Percentiles rank a stretch among this genome's conserved stretches.
Conservation (phyloP, 2,113 vertebrate species). For the Xiphophorus maculatus region DNA sequence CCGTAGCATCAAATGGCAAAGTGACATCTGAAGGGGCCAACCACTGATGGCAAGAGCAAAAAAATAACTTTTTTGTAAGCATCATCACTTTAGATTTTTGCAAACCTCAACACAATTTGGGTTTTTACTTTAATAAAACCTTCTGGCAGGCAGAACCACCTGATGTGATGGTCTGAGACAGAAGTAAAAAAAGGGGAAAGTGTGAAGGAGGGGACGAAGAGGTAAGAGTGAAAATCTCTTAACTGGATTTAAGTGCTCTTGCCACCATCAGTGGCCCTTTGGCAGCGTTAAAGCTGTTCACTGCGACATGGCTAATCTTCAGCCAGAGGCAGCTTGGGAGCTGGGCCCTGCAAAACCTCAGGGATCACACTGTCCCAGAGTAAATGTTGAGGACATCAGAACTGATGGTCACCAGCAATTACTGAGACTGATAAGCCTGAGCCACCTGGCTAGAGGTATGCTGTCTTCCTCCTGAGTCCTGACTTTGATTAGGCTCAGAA, state of each 20-base stretch:
- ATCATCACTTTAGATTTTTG: conserved; percentile 66
- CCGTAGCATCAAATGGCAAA: conserved; percentile 40
- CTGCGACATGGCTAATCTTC: conserved; percentile 73
- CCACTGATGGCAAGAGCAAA: conserved; percentile 34
- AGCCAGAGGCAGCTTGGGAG: conserved; percentile 60
- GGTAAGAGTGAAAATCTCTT: conserved; percentile 75
- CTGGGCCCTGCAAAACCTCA: conserved; percentile 34
- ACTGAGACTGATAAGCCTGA: conserved; percentile 39
- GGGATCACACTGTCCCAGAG: conserved; percentile 41
- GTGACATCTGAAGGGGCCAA: conserved; percentile 41
- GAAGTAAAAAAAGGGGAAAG: conserved; percentile 27
- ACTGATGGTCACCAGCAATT: conserved; percentile 60
- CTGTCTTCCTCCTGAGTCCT: conserved; percentile 9
- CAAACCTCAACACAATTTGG: conserved; percentile 52
- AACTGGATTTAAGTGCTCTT: conserved; percentile 79
- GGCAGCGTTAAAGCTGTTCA: conserved; percentile 58
- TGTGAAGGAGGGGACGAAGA: conserved; percentile 40
- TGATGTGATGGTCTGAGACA: conserved; percentile 58
- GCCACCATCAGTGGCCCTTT: conserved; percentile 59
- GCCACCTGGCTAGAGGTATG: conserved; percentile 40
- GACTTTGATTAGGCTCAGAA: conserved; percentile 25
- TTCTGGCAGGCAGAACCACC: conserved; percentile 53
- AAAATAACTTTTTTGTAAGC: conserved; percentile 53
- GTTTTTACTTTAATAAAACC: conserved; percentile 66
- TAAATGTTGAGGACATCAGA: conserved; percentile 42